phyloP scores from a whole-genome alignment of 1,140 invertebrate genomes.

The Pomacea maculata region DNA sequence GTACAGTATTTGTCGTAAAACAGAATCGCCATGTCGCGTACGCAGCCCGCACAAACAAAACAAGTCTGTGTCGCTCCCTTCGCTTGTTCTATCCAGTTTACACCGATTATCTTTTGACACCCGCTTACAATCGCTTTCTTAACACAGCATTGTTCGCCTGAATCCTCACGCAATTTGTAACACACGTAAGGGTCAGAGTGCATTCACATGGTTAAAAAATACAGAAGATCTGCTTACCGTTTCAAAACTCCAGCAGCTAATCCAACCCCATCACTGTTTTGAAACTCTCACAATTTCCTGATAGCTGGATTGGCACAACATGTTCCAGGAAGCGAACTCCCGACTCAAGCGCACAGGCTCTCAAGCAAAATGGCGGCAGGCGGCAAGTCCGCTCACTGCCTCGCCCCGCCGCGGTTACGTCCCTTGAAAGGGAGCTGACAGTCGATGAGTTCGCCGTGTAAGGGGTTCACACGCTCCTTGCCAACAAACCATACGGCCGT shows the following conservation, averaged over 20 bases:
- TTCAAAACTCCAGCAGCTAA: not conserved
- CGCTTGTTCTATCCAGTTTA: not conserved
- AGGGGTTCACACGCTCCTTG: too few relatives aligned
- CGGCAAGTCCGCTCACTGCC: not conserved
- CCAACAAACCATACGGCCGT: too few relatives aligned
- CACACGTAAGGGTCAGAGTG: not conserved
- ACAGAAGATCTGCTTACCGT: not conserved
- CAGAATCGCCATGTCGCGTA: not conserved
- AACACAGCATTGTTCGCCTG: not conserved
- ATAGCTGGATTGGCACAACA: not conserved
- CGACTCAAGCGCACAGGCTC: not conserved
- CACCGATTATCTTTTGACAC: not conserved
- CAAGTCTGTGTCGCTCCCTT: not conserved
- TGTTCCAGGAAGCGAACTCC: conserved; percentile 6
- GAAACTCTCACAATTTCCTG: not conserved
- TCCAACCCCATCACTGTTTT: not conserved
- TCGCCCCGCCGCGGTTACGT: not conserved
- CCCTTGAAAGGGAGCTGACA: not conserved
- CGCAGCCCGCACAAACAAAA: not conserved
- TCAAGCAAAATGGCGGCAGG: not conserved
- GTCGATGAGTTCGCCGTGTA: too few relatives aligned
- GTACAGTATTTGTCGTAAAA: not conserved
- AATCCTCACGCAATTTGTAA: not conserved
- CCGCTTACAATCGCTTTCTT: not conserved
- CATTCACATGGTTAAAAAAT: not conserved